Evolutionary conservation across 2,888 invertebrate species (phyloP).

Genomic region (Microchrysa polita): DNA sequence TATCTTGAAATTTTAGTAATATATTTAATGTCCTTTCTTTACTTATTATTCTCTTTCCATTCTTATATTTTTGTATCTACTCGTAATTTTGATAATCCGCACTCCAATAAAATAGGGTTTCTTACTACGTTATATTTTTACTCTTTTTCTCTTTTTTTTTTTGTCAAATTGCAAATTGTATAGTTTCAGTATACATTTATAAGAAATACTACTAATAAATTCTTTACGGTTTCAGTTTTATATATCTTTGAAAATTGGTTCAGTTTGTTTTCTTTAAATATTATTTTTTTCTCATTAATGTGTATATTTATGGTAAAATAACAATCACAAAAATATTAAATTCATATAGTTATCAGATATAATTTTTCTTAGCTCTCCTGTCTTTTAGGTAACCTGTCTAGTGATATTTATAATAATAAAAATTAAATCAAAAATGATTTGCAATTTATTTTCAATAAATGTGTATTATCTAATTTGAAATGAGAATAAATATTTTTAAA

Average conservation of each 20-base stretch:
- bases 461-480: not conserved
- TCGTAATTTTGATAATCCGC: no score
- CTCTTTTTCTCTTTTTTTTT: not conserved
- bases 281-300: no score
- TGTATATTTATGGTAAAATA: slow-evolving; percentile 47
- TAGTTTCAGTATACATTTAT: not conserved
- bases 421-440: not conserved
- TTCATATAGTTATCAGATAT: slow-evolving; percentile 8
- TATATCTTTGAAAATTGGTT: slow-evolving; percentile 55
- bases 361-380: not conserved
- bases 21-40: no score
- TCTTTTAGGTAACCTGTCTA: no score
- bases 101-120: slow-evolving; percentile 22
- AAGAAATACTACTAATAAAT: slow-evolving; percentile 43
- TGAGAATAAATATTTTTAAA: no score
- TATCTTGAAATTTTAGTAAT: not conserved
- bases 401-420: no score
- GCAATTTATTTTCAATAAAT: not conserved
- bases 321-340: slow-evolving; percentile 52
- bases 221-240: slow-evolving; percentile 28
- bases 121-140: not conserved
- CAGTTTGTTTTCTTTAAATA: slow-evolving; percentile 48
- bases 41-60: not conserved
- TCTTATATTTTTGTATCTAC: no score
- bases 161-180: not conserved